A percentile compares a stretch with the other conserved stretches of the same genome.
These are phyloP conservation scores for Drosophila fungiperda DNA, from an alignment of 2,888 invertebrate species.

Conservation along the genomic window DNA sequence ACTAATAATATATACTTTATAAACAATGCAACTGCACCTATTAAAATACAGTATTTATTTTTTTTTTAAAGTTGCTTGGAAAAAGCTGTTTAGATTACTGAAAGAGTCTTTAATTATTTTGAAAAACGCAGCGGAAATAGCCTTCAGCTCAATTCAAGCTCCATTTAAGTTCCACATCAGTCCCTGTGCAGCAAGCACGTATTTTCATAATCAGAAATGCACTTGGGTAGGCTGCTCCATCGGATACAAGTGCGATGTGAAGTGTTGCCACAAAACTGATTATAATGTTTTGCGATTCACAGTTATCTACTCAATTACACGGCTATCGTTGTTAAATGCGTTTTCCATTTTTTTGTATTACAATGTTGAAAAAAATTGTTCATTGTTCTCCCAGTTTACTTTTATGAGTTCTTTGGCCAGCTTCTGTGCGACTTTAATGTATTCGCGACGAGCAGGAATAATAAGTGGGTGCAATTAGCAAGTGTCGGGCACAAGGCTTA, in stretches of 20 bases:
- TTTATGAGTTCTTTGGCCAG: background rate
- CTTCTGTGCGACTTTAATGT: constrained; percentile 30
- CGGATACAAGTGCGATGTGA: background rate
- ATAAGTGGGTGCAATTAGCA: constrained; percentile 50
- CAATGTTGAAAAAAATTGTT: constrained; percentile 15
- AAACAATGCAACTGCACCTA: background rate
- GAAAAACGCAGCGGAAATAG: too few relatives aligned
- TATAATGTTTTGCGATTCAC: constrained; percentile 31
- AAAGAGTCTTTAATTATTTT: background rate
- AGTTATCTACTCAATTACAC: constrained; percentile 54
- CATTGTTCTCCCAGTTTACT: constrained; percentile 1
- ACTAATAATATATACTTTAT: background rate
- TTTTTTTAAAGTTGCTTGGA: background rate
- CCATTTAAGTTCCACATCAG: background rate
- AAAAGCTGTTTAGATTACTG: background rate
- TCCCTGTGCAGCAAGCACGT: background rate
- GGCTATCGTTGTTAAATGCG: constrained; percentile 16
- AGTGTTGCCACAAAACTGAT: constrained; percentile 34
- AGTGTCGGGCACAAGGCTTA: constrained; percentile 44
- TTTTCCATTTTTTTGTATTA: constrained; percentile 12
- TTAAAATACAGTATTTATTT: background rate
- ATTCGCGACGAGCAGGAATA: constrained; percentile 54
- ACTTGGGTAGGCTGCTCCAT: background rate
- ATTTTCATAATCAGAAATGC: background rate
- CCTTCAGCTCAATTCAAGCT: background rate